These are phyloP conservation scores for Dicrurus megarhynchus DNA, from an alignment of 2,113 vertebrate species.

Conservation along the genomic window DNA sequence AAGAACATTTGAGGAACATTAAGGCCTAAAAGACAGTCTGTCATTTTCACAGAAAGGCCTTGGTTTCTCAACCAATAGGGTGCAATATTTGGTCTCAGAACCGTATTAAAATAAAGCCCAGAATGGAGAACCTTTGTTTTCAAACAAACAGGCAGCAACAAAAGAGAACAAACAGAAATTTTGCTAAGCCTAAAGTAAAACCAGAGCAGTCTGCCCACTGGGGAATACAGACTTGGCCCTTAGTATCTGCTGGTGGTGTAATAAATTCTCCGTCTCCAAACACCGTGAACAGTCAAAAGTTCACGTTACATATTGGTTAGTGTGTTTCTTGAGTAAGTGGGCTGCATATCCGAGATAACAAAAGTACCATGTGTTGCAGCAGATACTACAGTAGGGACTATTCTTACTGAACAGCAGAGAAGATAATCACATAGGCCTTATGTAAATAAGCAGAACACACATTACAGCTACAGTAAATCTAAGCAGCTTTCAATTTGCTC, in stretches of 20 bases:
- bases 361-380: constrained; percentile 17
- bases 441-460: constrained; percentile 63
- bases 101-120: neutral
- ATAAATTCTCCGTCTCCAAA: neutral
- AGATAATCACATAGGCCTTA: constrained; percentile 66
- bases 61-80: neutral
- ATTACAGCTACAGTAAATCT: constrained; percentile 40
- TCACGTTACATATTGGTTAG: constrained; percentile 11
- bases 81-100: neutral
- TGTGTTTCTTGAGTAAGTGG: constrained; percentile 12
- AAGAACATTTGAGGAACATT: neutral
- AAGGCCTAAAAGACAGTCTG: neutral
- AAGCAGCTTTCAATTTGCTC: constrained; percentile 43
- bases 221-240: neutral
- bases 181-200: neutral
- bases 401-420: constrained; percentile 60
- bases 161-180: neutral
- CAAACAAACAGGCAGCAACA: neutral
- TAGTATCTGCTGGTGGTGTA: neutral
- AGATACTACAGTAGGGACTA: constrained; percentile 42
- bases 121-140: neutral
- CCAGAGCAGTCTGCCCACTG: neutral
- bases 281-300: constrained; percentile 29
- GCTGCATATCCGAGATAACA: constrained; percentile 67
- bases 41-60: neutral